A percentile compares a stretch with the other conserved stretches of the same genome.
Conservation (phyloP, 2,113 vertebrate species). For the Zapus hudsonius region DNA sequence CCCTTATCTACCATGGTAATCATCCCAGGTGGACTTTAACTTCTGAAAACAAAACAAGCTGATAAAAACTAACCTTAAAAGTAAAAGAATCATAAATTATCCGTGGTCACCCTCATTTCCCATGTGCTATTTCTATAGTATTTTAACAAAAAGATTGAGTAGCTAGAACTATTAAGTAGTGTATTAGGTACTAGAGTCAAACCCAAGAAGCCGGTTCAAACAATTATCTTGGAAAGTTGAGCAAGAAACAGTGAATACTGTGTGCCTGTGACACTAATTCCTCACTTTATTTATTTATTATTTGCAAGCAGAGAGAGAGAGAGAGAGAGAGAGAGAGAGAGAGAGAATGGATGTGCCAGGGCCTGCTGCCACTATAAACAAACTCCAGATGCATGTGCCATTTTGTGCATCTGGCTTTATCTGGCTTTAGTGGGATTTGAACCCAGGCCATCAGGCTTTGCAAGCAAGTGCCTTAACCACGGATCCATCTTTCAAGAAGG, state of each 20-base stretch:
- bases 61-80: background rate
- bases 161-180: background rate
- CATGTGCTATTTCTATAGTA: background rate
- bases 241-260: background rate
- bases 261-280: background rate
- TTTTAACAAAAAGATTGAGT: slow-evolving; percentile 6
- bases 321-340: too few species aligned
- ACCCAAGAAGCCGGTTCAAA: background rate
- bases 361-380: too few species aligned
- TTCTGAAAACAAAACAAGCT: slow-evolving; percentile 45
- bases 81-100: background rate
- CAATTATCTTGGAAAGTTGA: background rate
- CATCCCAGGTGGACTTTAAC: background rate
- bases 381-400: too few species aligned
- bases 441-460: too few species aligned
- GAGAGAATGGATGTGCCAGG: too few species aligned
- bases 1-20: background rate
- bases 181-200: background rate
- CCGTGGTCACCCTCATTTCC: background rate
- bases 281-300: too few species aligned
- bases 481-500: background rate
- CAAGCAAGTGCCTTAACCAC: too few species aligned
- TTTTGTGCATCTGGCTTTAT: too few species aligned
- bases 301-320: too few species aligned
- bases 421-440: too few species aligned